Percentiles rank a stretch among this genome's conserved stretches.
Conservation (phyloP, 2,797 vertebrate genomes). For the Pantherophis vulpinus region DNA sequence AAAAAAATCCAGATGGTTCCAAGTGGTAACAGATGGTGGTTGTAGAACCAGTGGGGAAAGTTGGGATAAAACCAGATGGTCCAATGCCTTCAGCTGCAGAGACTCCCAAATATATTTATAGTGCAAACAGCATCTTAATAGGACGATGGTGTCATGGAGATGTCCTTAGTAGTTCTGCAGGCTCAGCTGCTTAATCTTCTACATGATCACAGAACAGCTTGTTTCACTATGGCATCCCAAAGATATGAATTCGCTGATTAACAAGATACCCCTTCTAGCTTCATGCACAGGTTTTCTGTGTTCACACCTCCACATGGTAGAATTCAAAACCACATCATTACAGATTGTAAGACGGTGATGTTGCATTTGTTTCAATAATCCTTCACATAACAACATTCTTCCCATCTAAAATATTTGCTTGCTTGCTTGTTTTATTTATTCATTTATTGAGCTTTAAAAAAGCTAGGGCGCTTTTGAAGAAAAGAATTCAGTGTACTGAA, state of each 20-base stretch:
- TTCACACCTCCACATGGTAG: slow-evolving; percentile 3
- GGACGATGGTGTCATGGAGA: not conserved
- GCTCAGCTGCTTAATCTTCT: not conserved
- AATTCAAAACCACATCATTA: not conserved
- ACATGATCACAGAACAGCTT: slow-evolving; percentile 17
- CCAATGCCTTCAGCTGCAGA: not conserved
- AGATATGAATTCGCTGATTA: slow-evolving; percentile 1
- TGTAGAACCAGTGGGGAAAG: not conserved
- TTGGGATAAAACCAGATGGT: not conserved
- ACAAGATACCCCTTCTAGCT: slow-evolving; percentile 20
- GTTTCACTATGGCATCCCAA: slow-evolving; percentile 5
- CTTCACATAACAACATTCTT: not conserved
- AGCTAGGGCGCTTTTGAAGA: not conserved
- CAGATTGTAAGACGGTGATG: not conserved
- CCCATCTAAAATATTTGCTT: not conserved
- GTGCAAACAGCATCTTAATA: not conserved
- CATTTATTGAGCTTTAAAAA: not conserved
- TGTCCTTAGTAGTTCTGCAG: not conserved
- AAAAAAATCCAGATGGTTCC: not conserved
- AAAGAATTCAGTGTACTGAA: not conserved
- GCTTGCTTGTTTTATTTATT: not conserved
- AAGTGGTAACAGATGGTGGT: not conserved
- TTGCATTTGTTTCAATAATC: not conserved
- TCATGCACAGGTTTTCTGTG: slow-evolving; percentile 9
- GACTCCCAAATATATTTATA: slow-evolving; percentile 14